Base-by-base conservation (phyloP, 2,888 invertebrate genomes). In the Lampropteryx suffumata region DNA sequence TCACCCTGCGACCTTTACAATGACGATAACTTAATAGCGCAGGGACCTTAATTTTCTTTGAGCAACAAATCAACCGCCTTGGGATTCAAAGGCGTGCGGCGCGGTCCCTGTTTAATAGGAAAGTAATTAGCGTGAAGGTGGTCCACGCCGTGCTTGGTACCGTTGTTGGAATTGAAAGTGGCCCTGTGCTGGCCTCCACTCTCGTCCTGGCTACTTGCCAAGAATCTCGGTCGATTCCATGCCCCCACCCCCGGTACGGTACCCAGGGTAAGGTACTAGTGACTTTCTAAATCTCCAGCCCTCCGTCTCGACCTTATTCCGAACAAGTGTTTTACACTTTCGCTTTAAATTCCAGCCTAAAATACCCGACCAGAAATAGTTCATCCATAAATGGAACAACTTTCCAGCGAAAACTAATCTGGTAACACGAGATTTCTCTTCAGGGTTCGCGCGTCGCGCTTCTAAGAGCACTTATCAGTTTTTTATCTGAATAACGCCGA, bases 171-270 rank as follows among this genome's bases (percentile, higher is more conserved):
- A 75, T 76, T 72, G 72, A 76, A 77, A 76, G 71, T 69, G 64
- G 64, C 65, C 64, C 69, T 67, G 63, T 65, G 65, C 48, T 41
- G 35, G 69, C 65, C 67, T 67, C 64, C 63, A 1, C 57, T 62
- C 52, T 62, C 52, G 67, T 67, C 61, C 73, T 84, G 84, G 84
- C 80, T 52, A 42, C 26, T 50, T 73, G 84, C 84, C 84, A 83
- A 78, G 61, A 60, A 65, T 55, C 68, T 67, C 68, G 84, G 83
- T 84, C 84, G 84, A 84, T 84, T 64, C 71, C 43, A 47, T 61
- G 48, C 66, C 67, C 68, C 41, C 34, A 10, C 40, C 34, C 29
- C 44, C 30, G 52, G 62, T 59, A 17, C 30, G 52, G 62, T 59
- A 17, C 17, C 59, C 62, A 62, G 67, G 61, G 58, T 67, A 61